Percentiles rank a stretch among this genome's conserved stretches.
Conservation (phyloP, 2,113 vertebrate genomes). For the Ascaphus truei region DNA sequence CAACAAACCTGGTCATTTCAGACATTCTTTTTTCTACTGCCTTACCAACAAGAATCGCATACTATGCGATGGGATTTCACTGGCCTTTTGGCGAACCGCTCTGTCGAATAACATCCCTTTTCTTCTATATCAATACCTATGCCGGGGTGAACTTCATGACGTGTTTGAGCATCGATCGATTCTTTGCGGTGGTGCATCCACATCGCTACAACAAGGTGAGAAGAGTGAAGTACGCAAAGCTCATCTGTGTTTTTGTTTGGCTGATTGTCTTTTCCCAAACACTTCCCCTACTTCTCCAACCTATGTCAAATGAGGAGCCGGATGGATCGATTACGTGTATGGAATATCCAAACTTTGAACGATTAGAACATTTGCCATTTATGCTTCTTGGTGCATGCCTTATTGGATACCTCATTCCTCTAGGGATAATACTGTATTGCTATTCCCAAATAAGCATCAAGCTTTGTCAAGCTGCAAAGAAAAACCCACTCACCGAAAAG, state of each 20-base stretch:
- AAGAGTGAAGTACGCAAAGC: slow-evolving; percentile 74
- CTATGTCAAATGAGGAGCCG: slow-evolving; percentile 63
- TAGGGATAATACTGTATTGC: slow-evolving; percentile 79
- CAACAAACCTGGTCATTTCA: slow-evolving; percentile 87
- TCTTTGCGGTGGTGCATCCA: slow-evolving; percentile 87
- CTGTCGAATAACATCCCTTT: slow-evolving; percentile 74
- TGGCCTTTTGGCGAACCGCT: slow-evolving; percentile 77
- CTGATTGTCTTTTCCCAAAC: slow-evolving; percentile 84
- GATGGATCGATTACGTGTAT: slow-evolving; percentile 76
- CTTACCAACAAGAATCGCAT: slow-evolving; percentile 78
- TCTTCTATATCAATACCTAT: slow-evolving; percentile 94
- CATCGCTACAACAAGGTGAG: slow-evolving; percentile 75
- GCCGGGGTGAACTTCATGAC: slow-evolving; percentile 96
- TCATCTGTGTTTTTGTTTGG: slow-evolving; percentile 82
- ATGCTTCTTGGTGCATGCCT: slow-evolving; percentile 84
- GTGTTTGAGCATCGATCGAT: slow-evolving; percentile 89
- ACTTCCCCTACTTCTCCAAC: slow-evolving; percentile 73
- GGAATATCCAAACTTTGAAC: slow-evolving; percentile 94
- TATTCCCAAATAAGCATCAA: slow-evolving; percentile 86
- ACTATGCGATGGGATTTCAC: slow-evolving; percentile 85
- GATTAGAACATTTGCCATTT: slow-evolving; percentile 63
- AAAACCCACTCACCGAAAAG: slow-evolving; percentile 82
- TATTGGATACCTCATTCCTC: slow-evolving; percentile 78
- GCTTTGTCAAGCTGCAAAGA: slow-evolving; percentile 76
- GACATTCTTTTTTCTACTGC: slow-evolving; percentile 86